Evolutionary conservation across 2,113 vertebrate genomes (phyloP).

Genomic region (Cynocephalus volans): DNA sequence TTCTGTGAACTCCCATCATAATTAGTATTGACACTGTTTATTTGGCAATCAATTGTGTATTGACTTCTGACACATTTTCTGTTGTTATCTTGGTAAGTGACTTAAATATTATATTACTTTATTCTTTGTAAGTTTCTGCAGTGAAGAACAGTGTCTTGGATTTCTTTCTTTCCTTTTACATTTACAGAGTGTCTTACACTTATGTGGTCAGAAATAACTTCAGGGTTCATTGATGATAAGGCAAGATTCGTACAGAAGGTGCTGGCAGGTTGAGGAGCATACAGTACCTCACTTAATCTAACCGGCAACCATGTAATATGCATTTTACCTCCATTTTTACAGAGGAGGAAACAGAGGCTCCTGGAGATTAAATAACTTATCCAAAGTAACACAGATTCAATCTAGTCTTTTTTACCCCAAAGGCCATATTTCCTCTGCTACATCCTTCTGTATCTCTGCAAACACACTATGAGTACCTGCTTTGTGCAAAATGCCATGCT

Average conservation of each 20-base stretch:
- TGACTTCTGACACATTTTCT: not conserved
- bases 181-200: not conserved
- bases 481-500: not conserved
- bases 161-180: not conserved
- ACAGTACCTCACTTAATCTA: not conserved
- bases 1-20: not conserved
- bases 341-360: not conserved
- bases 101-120: not conserved
- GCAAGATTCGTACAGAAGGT: not conserved
- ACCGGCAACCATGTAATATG: fast-evolving
- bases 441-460: not conserved
- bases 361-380: fast-evolving
- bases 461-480: not conserved
- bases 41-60: not conserved
- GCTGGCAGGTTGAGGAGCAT: not conserved
- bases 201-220: not conserved
- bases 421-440: not conserved
- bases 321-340: not conserved
- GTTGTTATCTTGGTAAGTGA: not conserved
- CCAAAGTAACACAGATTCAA: not conserved
- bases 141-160: not conserved
- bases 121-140: slow-evolving; percentile 19
- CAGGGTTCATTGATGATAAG: not conserved
- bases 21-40: not conserved
- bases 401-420: not conserved